Conservation (phyloP, 2,888 invertebrate species). For the Glomeris marginata region DNA sequence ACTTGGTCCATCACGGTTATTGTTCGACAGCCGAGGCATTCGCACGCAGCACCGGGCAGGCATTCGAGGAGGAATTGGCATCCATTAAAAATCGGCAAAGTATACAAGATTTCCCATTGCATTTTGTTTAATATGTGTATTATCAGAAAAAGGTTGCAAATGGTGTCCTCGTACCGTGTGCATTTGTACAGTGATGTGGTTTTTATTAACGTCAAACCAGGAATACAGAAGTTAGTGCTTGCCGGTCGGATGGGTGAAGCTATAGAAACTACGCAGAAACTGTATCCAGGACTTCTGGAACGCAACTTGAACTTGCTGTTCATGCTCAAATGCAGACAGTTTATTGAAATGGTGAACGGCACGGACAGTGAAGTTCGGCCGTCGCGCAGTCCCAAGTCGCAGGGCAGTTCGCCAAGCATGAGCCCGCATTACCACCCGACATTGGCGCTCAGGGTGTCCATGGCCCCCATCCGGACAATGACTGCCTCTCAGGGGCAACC, state of each 20-base stretch:
- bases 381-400: constrained; percentile 26
- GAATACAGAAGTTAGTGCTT: constrained; percentile 81
- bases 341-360: constrained; percentile 90
- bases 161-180: neutral
- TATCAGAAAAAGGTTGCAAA: neutral
- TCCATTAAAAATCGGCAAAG: constrained; percentile 95
- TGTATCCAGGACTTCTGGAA: constrained; percentile 88
- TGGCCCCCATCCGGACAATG: too few species aligned
- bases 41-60: constrained; percentile 73
- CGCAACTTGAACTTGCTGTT: constrained; percentile 80
- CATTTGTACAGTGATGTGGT: neutral
- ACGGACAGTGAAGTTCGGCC: constrained; percentile 55
- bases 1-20: constrained; percentile 96
- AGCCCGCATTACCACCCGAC: constrained; percentile 25
- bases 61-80: constrained; percentile 76
- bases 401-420: constrained; percentile 28
- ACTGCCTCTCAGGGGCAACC: neutral
- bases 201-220: constrained; percentile 38
- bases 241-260: constrained; percentile 91
- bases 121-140: neutral
- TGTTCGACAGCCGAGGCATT: constrained; percentile 91
- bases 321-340: constrained; percentile 93
- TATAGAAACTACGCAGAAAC: constrained; percentile 69
- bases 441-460: too few species aligned
- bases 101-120: constrained; percentile 34